phyloP scores from a whole-genome alignment of 2,888 invertebrate species.

The Cistogaster globosa region DNA sequence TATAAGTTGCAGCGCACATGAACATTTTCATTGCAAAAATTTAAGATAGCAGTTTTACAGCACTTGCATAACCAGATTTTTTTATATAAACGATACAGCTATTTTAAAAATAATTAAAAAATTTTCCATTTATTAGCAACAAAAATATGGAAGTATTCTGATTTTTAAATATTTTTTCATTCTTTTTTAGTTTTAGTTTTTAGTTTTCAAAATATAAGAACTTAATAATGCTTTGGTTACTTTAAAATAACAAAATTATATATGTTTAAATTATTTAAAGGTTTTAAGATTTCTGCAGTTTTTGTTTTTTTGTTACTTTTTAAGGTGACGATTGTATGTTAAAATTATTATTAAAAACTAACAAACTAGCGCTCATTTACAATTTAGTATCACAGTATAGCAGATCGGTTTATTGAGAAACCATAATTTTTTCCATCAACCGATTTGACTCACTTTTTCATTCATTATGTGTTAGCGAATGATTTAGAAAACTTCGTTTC shows the following conservation, averaged over 20 bases:
- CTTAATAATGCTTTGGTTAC: slow-evolving; percentile 55
- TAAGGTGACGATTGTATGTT: slow-evolving; percentile 46
- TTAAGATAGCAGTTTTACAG: no score
- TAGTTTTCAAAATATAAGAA: slow-evolving; percentile 30
- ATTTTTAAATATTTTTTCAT: slow-evolving; percentile 52
- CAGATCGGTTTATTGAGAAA: slow-evolving; percentile 55
- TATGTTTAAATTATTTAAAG: slow-evolving; percentile 32
- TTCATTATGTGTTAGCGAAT: slow-evolving; percentile 20
- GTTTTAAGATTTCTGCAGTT: background rate
- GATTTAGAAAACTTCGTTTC: slow-evolving; percentile 61
- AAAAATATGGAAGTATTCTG: slow-evolving; percentile 66
- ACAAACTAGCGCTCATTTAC: slow-evolving; percentile 80
- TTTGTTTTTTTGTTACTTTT: slow-evolving; percentile 35
- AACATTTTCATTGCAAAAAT: no score
- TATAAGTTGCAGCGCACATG: background rate
- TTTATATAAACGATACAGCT: background rate
- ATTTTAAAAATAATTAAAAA: slow-evolving; percentile 18
- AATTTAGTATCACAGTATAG: slow-evolving; percentile 81
- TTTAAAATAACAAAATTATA: slow-evolving; percentile 46
- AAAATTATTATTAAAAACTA: slow-evolving; percentile 73
- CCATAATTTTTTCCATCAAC: slow-evolving; percentile 21
- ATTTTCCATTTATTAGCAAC: slow-evolving; percentile 45
- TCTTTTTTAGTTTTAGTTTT: slow-evolving; percentile 35
- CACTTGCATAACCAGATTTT: no score
- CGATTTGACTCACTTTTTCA: slow-evolving; percentile 55